Percentiles rank a stretch among this genome's conserved stretches.
These are phyloP conservation scores for Neuroterus valhalla DNA, from an alignment of 1,140 invertebrate genomes.

Conservation along the genomic window DNA sequence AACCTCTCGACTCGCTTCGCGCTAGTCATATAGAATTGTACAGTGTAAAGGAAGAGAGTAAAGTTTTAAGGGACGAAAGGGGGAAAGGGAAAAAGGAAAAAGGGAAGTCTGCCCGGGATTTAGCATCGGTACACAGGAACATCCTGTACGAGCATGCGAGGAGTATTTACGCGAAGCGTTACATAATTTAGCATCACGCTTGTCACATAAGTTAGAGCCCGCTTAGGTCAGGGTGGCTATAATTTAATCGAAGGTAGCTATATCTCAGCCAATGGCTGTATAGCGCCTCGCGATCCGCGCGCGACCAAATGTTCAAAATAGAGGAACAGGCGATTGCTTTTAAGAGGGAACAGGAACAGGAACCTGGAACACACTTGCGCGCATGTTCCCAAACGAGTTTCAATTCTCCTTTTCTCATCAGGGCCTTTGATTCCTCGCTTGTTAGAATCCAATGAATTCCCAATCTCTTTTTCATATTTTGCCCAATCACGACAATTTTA, in stretches of 20 bases:
- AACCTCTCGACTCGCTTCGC: constrained; percentile 20
- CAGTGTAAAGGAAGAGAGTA: not conserved
- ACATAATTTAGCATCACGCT: constrained; percentile 56
- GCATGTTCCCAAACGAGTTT: no score
- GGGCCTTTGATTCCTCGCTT: no score
- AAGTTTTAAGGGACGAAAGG: not conserved
- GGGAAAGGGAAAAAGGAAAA: constrained; percentile 36
- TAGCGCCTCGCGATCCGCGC: constrained; percentile 48
- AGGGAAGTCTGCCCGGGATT: constrained; percentile 49
- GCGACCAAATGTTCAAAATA: constrained; percentile 56
- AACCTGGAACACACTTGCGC: no score
- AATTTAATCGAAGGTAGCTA: constrained; percentile 56
- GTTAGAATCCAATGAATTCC: no score
- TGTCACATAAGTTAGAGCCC: constrained; percentile 57
- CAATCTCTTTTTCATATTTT: no score
- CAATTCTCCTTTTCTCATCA: no score
- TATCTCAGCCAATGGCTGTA: constrained; percentile 52
- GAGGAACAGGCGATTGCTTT: constrained; percentile 43
- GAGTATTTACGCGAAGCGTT: constrained; percentile 57
- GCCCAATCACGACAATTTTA: no score
- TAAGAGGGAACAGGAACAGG: no score
- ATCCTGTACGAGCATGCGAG: constrained; percentile 49
- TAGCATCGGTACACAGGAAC: constrained; percentile 54
- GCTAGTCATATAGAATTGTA: not conserved
- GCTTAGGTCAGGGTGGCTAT: constrained; percentile 49